Evolutionary conservation across 2,113 vertebrate species (phyloP), one percentile per base, ranked within the genome.

Genomic region (Gracilinanus agilis): DNA sequence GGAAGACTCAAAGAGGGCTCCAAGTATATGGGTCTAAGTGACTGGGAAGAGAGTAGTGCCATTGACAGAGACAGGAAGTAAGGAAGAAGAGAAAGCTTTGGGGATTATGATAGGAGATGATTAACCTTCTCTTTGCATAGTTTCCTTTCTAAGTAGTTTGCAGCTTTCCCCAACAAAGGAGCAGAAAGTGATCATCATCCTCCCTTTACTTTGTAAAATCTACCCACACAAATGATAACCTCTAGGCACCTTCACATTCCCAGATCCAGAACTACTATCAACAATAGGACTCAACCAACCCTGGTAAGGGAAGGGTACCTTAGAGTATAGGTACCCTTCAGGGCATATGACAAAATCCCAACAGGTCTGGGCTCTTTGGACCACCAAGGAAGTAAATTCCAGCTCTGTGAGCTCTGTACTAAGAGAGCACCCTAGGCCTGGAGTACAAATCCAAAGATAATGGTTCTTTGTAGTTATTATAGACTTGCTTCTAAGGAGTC

Each of bases 221-320:
- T 83, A 83, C 67, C 67, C 67, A 83, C 67, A 83, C 67, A 83
- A 23, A 89, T 67, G 95, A 96, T 94, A 96, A 96, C 94, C 95
- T 96, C 55, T 56, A 55, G 92, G 96, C 90, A 75, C 92, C 95
- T 96, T 96, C 55, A 93, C 92, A 94, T 97, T 97, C 95, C 97
- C 97, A 0, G 16, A 96, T 94, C 75, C 89, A 88, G 83, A 96
- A 83, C 54, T 91, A 34, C 88, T 91, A 91, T 93, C 94, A 96
- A 94, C 93, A 96, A 88, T 25, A 88, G 90, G 44, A 40, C 0
- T 3, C n/a, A 96, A 54, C 67, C 75, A 44, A 67, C 29, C 53
- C 92, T 94, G 88, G 54, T 83, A 83, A 21, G n/a, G 67, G n/a
- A 83, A 40, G 34, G 61, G 61, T 3, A n/a, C n/a, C n/a, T n/a